Percentiles rank a stretch among this genome's conserved stretches.
These are phyloP conservation scores for Zophobas atratus DNA, from an alignment of 1,140 invertebrate species.

Conservation along the genomic window DNA sequence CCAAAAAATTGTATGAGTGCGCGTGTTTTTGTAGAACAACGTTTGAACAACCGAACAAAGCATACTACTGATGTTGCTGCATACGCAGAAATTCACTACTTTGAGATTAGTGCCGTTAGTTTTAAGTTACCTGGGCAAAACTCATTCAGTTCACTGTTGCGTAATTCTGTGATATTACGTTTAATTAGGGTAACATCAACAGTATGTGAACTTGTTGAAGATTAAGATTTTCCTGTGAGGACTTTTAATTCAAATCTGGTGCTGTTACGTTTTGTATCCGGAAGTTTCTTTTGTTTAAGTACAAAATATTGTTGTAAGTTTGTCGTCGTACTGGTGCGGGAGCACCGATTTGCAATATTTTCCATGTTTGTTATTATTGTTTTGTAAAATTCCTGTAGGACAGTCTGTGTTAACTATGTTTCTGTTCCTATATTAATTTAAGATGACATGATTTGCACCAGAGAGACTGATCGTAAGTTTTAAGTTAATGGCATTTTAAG, in stretches of 20 bases:
- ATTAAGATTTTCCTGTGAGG: constrained; percentile 10
- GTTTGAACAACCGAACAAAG: constrained; percentile 3
- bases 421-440: constrained; percentile 1
- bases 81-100: not conserved
- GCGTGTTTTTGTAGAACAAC: constrained; percentile 33
- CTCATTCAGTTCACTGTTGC: constrained; percentile 38
- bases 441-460: constrained; percentile 48
- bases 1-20: constrained; percentile 45
- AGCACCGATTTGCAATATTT: constrained; percentile 15
- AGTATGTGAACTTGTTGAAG: constrained; percentile 24
- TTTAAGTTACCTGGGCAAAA: constrained; percentile 35
- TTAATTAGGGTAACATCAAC: constrained; percentile 42
- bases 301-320: constrained; percentile 43
- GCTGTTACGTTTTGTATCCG: constrained; percentile 41
- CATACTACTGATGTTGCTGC: constrained; percentile 45
- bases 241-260: constrained; percentile 42
- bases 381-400: constrained; percentile 21
- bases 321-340: not conserved
- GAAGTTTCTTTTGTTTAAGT: constrained; percentile 43
- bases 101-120: constrained; percentile 7
- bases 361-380: constrained; percentile 8
- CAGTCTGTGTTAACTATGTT: constrained; percentile 14
- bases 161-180: constrained; percentile 47
- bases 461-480: constrained; percentile 57
- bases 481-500: constrained; percentile 50